These are phyloP conservation scores for Physocephala rufipes DNA, from an alignment of 2,888 invertebrate genomes.

Conservation along the genomic window DNA sequence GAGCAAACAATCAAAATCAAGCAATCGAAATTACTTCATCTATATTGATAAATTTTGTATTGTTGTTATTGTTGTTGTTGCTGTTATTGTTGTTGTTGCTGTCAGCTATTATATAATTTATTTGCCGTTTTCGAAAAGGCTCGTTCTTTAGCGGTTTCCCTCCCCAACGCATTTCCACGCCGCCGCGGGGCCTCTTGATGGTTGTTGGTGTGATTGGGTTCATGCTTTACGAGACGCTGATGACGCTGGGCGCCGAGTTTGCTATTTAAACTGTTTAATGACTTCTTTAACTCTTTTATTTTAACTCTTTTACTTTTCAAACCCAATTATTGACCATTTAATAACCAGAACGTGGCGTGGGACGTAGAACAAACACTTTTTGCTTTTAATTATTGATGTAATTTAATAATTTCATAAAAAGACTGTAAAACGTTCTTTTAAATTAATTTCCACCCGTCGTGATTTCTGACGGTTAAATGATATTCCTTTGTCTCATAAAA, in stretches of 20 bases:
- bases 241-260: no score
- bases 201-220: background rate
- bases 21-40: constrained; percentile 33
- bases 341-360: background rate
- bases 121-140: background rate
- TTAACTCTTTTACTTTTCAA: no score
- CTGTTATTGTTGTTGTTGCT: constrained; percentile 17
- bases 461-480: no score
- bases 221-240: background rate
- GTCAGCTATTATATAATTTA: background rate
- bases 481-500: no score
- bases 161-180: no score
- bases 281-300: no score
- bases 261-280: no score
- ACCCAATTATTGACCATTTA: background rate
- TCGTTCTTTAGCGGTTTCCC: background rate
- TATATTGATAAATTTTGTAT: background rate
- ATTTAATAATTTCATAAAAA: no score
- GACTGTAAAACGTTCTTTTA: no score
- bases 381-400: background rate
- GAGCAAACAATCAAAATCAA: constrained; percentile 38
- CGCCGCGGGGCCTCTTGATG: background rate
- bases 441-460: no score
- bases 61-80: constrained; percentile 10
- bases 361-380: no score